A percentile compares a stretch with the other conserved stretches of the same genome.
These are phyloP conservation scores for Dendrolimus pini DNA, from an alignment of 2,888 invertebrate genomes.

Conservation along the genomic window DNA sequence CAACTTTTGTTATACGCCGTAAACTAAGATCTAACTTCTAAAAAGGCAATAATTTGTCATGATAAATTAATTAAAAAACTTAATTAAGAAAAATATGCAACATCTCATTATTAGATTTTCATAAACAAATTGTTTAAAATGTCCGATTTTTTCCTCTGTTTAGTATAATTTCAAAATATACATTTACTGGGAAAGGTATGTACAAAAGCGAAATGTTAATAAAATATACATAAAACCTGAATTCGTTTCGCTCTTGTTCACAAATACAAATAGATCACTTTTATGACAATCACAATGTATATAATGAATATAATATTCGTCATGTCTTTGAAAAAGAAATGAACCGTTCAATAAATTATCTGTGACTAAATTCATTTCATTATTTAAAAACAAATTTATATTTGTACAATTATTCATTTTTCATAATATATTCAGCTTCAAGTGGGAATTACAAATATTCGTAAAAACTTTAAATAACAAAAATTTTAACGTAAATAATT, in stretches of 20 bases:
- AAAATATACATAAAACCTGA: not conserved
- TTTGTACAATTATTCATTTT: too few relatives aligned
- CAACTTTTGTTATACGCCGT: not conserved
- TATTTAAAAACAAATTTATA: too few relatives aligned
- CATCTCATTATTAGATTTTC: too few relatives aligned
- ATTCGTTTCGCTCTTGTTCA: slow-evolving; percentile 20
- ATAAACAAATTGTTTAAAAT: slow-evolving; percentile 2
- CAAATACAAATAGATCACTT: slow-evolving; percentile 20
- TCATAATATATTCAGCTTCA: too few relatives aligned
- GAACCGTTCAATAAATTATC: too few relatives aligned
- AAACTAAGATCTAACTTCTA: not conserved
- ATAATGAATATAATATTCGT: not conserved
- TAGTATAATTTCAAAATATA: slow-evolving; percentile 42
- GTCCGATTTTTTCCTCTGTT: not conserved
- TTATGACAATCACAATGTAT: slow-evolving; percentile 26
- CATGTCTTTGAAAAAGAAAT: too few relatives aligned
- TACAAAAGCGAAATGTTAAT: slow-evolving; percentile 21
- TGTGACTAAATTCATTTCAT: too few relatives aligned
- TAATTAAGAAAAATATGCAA: not conserved
- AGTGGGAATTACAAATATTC: too few relatives aligned
- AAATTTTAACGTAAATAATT: too few relatives aligned
- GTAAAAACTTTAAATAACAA: too few relatives aligned
- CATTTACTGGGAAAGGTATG: slow-evolving; percentile 28
- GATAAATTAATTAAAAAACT: not conserved
- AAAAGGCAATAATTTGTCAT: not conserved